Base-by-base conservation (phyloP, 2,797 vertebrate genomes). In the Setipinna tenuifilis region DNA sequence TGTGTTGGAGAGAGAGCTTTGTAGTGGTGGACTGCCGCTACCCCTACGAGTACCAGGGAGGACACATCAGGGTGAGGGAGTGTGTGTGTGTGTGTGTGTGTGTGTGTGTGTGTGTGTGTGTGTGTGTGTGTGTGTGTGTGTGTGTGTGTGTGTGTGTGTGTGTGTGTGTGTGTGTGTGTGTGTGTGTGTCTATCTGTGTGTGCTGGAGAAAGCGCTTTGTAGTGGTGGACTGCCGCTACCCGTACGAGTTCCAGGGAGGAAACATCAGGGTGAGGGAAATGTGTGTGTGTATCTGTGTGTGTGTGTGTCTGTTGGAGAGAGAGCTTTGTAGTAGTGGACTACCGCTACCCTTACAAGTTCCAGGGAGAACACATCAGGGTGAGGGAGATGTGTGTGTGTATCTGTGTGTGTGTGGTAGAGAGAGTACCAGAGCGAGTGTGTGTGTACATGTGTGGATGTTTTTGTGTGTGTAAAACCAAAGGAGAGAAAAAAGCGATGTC, bases 311-410 rank as follows among this genome's bases (percentile, higher is more conserved):
- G 50, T 54, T 0, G 0, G 2, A 10, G 50, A 3, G 87, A 83
- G 88, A 84, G 44, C 46, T 4, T 86, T 2, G 35, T 86, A 0
- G 17, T 58, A 54, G 85, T 83, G 25, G 83, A 86, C 78, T 80
- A 81, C 25, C 85, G 86, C 6, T 88, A 87, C 41, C 75, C 82
- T 10, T 86, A 85, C 31, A 84, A 83, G 85, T 90, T 48, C 46
- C 81, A 86, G 84, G 78, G 86, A 57, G 31, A 57, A 9, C 87
- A 88, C 57, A 87, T 89, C 14, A 19, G 58, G 19, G 17, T 19
- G 19, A 59, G 58, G 11, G 16, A n/a, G 2, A 28, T 71, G 65
- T 71, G 28, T 71, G 17, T 46, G 35, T 28, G n/a, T 28, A 11
- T 46, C 11, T 35, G 12, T 35, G 65, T 68, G 62, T 68, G 25